phyloP scores from a whole-genome alignment of 2,888 invertebrate genomes.

The Gymnoscelis rufifasciata region DNA sequence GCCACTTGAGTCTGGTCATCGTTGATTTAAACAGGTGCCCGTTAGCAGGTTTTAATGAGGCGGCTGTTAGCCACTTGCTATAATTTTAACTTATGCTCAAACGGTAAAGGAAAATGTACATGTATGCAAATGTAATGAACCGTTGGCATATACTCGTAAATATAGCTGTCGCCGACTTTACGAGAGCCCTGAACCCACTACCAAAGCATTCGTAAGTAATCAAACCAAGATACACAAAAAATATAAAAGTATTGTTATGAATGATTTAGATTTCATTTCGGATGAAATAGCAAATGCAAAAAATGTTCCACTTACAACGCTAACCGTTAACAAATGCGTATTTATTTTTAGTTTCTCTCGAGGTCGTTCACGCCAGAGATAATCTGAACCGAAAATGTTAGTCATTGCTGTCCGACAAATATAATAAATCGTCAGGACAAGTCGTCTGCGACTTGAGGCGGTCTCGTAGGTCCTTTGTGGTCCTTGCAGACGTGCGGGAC shows the following conservation, averaged over 20 bases:
- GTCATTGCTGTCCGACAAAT: background rate
- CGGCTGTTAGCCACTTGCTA: conserved; percentile 1
- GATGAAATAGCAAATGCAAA: too few relatives aligned
- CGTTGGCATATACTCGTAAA: too few relatives aligned
- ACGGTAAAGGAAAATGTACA: conserved; percentile 2
- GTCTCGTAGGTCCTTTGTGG: conserved; percentile 19
- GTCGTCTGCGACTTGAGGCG: conserved; percentile 18
- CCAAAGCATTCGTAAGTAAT: too few relatives aligned
- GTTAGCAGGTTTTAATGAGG: conserved; percentile 14
- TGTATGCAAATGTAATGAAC: conserved; percentile 1
- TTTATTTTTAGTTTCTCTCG: too few relatives aligned
- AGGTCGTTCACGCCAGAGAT: background rate
- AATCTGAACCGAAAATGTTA: background rate
- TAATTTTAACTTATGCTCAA: conserved; percentile 5
- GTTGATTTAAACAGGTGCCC: conserved; percentile 13
- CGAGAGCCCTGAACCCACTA: too few relatives aligned
- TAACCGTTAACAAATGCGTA: too few relatives aligned
- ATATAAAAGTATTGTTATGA: too few relatives aligned
- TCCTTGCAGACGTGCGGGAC: conserved; percentile 12
- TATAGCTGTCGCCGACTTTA: too few relatives aligned
- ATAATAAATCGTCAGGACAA: background rate
- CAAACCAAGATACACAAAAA: too few relatives aligned
- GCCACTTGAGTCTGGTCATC: conserved; percentile 18
- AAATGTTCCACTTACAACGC: too few relatives aligned
- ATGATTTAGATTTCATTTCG: too few relatives aligned